Conservation (phyloP, 1,140 invertebrate genomes). For the Drosophila cardini region DNA sequence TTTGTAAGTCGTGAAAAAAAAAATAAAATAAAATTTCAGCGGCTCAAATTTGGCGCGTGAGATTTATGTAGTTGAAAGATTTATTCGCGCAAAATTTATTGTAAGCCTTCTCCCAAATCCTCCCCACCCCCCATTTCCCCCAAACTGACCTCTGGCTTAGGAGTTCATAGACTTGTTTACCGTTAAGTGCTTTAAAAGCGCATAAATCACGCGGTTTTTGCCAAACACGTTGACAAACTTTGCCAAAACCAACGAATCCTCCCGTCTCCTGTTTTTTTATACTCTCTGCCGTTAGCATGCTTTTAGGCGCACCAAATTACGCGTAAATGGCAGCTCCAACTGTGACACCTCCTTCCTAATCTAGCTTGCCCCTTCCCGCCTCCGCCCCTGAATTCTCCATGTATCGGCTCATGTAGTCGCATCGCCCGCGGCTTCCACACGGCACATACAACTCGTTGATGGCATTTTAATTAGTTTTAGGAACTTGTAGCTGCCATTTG, state of each 20-base stretch:
- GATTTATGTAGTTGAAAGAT: constrained; percentile 83
- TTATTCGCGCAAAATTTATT: constrained; percentile 77
- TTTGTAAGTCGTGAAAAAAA: constrained; percentile 21
- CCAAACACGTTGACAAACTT: constrained; percentile 72
- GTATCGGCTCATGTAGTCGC: constrained; percentile 26
- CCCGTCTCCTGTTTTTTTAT: constrained; percentile 16
- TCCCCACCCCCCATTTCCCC: constrained; percentile 26
- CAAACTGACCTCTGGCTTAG: constrained; percentile 45
- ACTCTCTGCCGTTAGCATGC: constrained; percentile 18
- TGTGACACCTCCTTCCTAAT: constrained; percentile 23
- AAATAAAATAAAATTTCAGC: constrained; percentile 30
- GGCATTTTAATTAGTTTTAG: constrained; percentile 83
- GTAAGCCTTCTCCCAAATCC: constrained; percentile 38
- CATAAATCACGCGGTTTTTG: constrained; percentile 81
- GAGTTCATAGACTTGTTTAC: constrained; percentile 76
- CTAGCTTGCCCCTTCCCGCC: neutral
- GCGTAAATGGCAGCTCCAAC: constrained; percentile 76
- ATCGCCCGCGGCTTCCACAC: constrained; percentile 55
- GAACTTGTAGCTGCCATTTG: constrained; percentile 78
- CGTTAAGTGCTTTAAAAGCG: constrained; percentile 82
- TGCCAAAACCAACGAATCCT: constrained; percentile 43
- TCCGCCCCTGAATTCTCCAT: neutral
- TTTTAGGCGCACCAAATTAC: constrained; percentile 77
- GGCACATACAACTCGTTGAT: constrained; percentile 60
- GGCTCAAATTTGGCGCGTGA: constrained; percentile 75